Base-by-base conservation (phyloP, 1,140 invertebrate genomes). In the Littorina saxatilis region DNA sequence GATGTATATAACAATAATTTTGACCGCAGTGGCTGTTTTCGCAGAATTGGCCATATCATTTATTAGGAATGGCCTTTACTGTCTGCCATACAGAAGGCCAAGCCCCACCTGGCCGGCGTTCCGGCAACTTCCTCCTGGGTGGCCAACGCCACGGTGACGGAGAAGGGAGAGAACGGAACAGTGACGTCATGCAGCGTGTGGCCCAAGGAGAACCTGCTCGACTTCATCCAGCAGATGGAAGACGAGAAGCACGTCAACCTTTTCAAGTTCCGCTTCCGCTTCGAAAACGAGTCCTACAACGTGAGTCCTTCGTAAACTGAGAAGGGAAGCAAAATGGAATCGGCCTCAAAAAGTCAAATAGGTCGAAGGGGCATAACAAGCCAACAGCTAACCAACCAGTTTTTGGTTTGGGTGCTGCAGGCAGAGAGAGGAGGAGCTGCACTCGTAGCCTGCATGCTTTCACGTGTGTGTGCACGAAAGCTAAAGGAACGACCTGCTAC, bases 241-340 rank as follows among this genome's bases (percentile, higher is more conserved):
- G 66, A 81, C 7, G 79, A 81, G 73, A 55, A 80, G 58, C 75
- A 83, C 39, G 72, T 83, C 17, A 84, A 82, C 50, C 81, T 87
- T 15, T 79, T 83, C 39, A 84, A 86, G 78, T 86, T 87, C 52
- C 40, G 39, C 61, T 86, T 87, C 74, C 77, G 13, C 63, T 50
- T 80, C 40, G 29, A 68, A 20, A 72, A 83, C 43, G 77, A 68
- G 37, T 50, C 66, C n/a, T 83, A 47, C 43, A n/a, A 52, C 13
- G 40, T 79, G 20, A 47, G 43, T 35, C 43, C n/a, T n/a, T n/a
- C n/a, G n/a, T n/a, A n/a, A n/a, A n/a, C n/a, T n/a, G n/a, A n/a
- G n/a, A n/a, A n/a, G n/a, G n/a, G n/a, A n/a, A n/a, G n/a, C n/a
- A n/a, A n/a, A n/a, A n/a, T n/a, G n/a, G n/a, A n/a, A n/a, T n/a